Percentiles rank a stretch among this genome's conserved stretches.
Evolutionary conservation across 2,888 invertebrate species (phyloP).

Genomic region (Idaea dimidiata): DNA sequence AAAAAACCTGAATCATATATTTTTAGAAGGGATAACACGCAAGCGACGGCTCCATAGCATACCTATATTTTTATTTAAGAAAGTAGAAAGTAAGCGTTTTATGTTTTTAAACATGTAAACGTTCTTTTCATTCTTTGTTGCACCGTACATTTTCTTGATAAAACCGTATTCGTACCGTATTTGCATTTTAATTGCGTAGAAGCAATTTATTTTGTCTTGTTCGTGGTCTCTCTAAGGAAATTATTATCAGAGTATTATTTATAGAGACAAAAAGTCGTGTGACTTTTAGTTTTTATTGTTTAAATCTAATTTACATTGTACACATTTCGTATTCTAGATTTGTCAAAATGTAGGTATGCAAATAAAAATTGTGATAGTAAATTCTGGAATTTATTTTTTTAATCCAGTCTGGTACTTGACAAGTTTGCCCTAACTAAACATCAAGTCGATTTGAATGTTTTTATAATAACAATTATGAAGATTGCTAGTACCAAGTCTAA

Average conservation of each 20-base stretch:
- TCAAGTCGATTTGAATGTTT: too few relatives aligned
- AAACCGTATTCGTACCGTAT: slow-evolving; percentile 1
- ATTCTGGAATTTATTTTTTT: too few relatives aligned
- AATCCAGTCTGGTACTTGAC: too few relatives aligned
- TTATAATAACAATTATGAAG: too few relatives aligned
- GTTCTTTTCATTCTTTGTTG: not conserved
- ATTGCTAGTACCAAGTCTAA: too few relatives aligned
- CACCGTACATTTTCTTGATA: not conserved
- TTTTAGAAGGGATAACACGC: not conserved
- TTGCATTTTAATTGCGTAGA: not conserved
- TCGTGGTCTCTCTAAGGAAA: not conserved
- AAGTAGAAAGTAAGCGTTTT: not conserved
- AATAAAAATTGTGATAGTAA: too few relatives aligned
- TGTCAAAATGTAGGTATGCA: too few relatives aligned
- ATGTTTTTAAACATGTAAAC: not conserved
- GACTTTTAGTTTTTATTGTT: not conserved
- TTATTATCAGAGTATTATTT: not conserved
- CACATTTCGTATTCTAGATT: too few relatives aligned
- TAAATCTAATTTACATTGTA: not conserved
- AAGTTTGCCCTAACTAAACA: too few relatives aligned
- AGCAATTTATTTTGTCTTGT: not conserved
- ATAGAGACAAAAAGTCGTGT: not conserved
- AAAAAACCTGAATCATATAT: not conserved
- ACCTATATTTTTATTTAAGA: not conserved
- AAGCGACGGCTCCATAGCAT: not conserved